Evolutionary conservation across 2,113 vertebrate species (phyloP), one percentile per base, ranked within the genome.

Genomic region (Ailurus styani): DNA sequence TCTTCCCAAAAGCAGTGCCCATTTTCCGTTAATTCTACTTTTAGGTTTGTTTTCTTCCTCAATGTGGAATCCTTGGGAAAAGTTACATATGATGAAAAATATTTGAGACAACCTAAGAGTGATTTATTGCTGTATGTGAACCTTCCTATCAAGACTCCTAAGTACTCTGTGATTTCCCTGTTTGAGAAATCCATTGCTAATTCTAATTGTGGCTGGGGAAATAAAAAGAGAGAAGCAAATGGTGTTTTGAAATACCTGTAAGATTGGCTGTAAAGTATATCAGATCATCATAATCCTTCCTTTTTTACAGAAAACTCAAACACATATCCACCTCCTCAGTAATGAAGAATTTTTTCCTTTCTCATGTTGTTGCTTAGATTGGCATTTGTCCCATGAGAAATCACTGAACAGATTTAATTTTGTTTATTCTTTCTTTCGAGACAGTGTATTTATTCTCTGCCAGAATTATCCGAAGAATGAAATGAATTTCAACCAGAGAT

Each of bases 331-430:
- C 45, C 62, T 98, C 75, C 85, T 45, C 25, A 5, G 40, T 90
- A 45, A 84, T 45, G 77, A 97, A 94, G 79, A 72, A 34, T 68
- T 79, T 87, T 94, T 73, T 70, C 40, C 60, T 78, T 34, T 97
- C 95, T 85, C 57, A 66, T 89, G 93, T 95, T 81, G 77, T 84
- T 93, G 72, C 79, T 96, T 97, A 95, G 88, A 91, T 96, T 95
- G 89, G 86, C 77, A 29, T 96, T 52, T 60, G 66, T 85, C 97
- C 75, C 90, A 31, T 73, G 96, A 98, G 96, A 95, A 97, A 96
- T 96, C 55, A 90, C 62, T n/a, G 87, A 96, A 72, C 62, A 96
- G 93, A 97, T 96, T 95, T 92, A 93, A 96, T 97, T 96, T 95
- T 96, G 92, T 94, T 86, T 83, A n/a, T 82, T 95, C 88, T 97